Conservation (phyloP, 1,140 invertebrate genomes). For the Eriocheir sinensis region DNA sequence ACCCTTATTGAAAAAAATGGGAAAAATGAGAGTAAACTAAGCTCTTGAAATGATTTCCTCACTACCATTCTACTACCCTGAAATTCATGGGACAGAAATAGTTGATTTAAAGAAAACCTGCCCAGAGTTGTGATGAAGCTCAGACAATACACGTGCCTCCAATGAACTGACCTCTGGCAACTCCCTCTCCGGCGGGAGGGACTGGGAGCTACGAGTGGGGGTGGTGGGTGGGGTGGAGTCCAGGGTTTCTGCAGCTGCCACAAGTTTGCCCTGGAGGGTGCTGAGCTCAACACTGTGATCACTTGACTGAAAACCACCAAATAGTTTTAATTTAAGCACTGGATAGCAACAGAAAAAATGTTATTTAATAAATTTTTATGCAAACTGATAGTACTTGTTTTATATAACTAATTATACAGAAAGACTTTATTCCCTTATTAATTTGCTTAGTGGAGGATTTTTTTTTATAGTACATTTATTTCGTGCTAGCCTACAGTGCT, state of each 20-base stretch:
- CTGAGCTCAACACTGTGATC: constrained; percentile 77
- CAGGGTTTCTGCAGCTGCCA: constrained; percentile 71
- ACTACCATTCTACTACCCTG: background rate
- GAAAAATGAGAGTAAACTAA: background rate
- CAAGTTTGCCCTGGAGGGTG: constrained; percentile 72
- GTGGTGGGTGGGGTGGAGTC: constrained; percentile 75
- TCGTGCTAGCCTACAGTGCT: too few species aligned
- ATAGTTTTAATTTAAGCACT: background rate
- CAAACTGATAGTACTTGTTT: background rate
- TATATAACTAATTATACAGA: too few species aligned
- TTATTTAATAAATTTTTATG: too few species aligned
- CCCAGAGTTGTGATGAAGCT: background rate
- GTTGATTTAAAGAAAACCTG: background rate
- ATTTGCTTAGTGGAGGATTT: too few species aligned
- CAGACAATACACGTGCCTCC: background rate
- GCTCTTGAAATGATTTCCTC: background rate
- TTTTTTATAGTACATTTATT: too few species aligned
- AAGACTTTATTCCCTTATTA: too few species aligned
- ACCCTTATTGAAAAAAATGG: too few species aligned
- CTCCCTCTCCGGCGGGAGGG: constrained; percentile 64
- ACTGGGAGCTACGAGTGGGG: constrained; percentile 59
- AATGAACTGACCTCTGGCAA: constrained; percentile 68
- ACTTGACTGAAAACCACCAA: constrained; percentile 61
- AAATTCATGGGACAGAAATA: background rate
- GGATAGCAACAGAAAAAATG: too few species aligned